Percentiles rank a stretch among this genome's conserved stretches.
Evolutionary conservation across 2,797 vertebrate genomes (phyloP).

Genomic region (Tenualosa thibaudeaui): DNA sequence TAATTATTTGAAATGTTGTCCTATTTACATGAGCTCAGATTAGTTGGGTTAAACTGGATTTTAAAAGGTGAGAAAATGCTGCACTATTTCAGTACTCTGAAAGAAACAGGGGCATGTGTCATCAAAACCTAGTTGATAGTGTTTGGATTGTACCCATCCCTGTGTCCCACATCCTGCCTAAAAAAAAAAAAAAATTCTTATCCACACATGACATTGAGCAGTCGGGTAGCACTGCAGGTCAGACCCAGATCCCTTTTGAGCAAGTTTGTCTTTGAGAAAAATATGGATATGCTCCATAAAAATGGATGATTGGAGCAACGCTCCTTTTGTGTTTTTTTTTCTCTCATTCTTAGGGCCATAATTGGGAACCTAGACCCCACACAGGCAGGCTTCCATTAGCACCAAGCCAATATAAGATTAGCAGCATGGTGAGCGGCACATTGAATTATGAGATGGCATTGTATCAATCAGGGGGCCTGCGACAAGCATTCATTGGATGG

Average conservation of each 20-base stretch:
- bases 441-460: constrained; percentile 50
- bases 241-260: neutral
- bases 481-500: constrained; percentile 42
- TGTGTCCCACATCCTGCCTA: neutral
- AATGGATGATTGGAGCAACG: constrained; percentile 2
- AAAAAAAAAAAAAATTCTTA: neutral
- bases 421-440: constrained; percentile 46
- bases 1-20: neutral
- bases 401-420: constrained; percentile 48
- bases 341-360: neutral
- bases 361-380: neutral
- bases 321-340: neutral
- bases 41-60: neutral
- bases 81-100: neutral
- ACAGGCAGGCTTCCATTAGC: constrained; percentile 50
- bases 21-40: neutral
- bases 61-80: neutral
- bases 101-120: neutral
- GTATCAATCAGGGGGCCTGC: constrained; percentile 52
- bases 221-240: neutral
- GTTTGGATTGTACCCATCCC: neutral
- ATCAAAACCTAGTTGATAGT: neutral
- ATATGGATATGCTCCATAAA: neutral
- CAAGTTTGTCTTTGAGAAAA: neutral
- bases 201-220: neutral